These are phyloP conservation scores for Pinna nobilis DNA, from an alignment of 1,140 invertebrate genomes.

Conservation along the genomic window DNA sequence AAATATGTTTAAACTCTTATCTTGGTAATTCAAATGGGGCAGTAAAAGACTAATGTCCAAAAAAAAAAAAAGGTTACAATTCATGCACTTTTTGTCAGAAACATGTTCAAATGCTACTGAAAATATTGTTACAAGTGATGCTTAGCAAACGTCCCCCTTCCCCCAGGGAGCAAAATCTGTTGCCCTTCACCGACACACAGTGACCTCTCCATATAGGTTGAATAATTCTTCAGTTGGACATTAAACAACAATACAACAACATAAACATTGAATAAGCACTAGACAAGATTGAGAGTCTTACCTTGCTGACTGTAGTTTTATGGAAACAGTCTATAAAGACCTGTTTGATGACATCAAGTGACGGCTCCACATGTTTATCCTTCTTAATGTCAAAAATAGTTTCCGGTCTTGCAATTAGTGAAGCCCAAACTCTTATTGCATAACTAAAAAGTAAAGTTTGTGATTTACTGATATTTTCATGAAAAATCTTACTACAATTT, in stretches of 20 bases:
- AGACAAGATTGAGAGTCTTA: conserved; percentile 9
- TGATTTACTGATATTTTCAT: no score
- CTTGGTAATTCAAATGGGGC: no score
- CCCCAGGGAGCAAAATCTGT: neutral
- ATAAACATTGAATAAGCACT: neutral
- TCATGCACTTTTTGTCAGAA: no score
- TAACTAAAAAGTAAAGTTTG: conserved; percentile 35
- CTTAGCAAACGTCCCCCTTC: neutral
- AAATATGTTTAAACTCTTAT: no score
- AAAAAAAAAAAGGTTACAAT: no score
- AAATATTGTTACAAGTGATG: neutral
- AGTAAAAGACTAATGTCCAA: no score
- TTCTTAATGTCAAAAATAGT: conserved; percentile 34
- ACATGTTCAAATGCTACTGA: no score
- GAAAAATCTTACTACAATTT: no score
- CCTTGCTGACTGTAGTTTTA: conserved; percentile 28
- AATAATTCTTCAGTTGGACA: no score
- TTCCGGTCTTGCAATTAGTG: conserved; percentile 25
- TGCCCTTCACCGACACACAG: no score
- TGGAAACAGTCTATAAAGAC: conserved; percentile 39
- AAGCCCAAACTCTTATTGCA: conserved; percentile 39
- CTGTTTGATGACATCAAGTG: conserved; percentile 32
- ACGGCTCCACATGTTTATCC: conserved; percentile 34
- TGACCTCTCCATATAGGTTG: no score
- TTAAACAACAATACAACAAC: neutral